Conservation (phyloP, 2,888 invertebrate species). For the Cantharis flavilabris region DNA sequence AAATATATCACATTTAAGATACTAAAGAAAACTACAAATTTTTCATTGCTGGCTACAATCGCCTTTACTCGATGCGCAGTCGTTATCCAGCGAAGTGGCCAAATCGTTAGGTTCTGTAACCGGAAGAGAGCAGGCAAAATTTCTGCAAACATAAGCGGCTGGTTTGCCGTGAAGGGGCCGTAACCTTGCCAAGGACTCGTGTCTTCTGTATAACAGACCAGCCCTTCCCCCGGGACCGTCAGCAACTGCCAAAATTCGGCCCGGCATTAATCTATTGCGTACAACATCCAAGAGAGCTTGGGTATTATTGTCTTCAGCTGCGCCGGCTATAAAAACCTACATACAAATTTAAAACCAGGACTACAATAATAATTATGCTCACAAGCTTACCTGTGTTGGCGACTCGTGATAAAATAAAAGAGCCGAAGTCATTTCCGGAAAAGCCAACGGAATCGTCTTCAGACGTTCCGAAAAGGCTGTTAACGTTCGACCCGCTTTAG, state of each 20-base stretch:
- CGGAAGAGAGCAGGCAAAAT: conserved; percentile 75
- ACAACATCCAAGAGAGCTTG: conserved; percentile 69
- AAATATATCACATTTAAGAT: background rate
- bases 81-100: conserved; percentile 57
- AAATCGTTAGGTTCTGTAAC: conserved; percentile 70
- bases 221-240: conserved; percentile 60
- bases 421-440: conserved; percentile 79
- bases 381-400: conserved; percentile 69
- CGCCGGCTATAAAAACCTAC: conserved; percentile 72
- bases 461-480: conserved; percentile 66
- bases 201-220: conserved; percentile 48
- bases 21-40: background rate
- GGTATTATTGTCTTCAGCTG: conserved; percentile 66
- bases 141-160: conserved; percentile 79
- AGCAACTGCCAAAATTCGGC: conserved; percentile 69
- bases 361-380: background rate
- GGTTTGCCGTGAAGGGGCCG: conserved; percentile 64
- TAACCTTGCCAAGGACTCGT: conserved; percentile 55
- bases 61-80: background rate
- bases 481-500: conserved; percentile 65
- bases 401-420: conserved; percentile 71
- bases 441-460: conserved; percentile 65
- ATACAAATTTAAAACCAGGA: conserved; percentile 1
- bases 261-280: conserved; percentile 68
- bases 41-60: background rate